These are phyloP conservation scores for Eupelmus urozonus DNA, from an alignment of 2,888 invertebrate genomes.

Conservation along the genomic window DNA sequence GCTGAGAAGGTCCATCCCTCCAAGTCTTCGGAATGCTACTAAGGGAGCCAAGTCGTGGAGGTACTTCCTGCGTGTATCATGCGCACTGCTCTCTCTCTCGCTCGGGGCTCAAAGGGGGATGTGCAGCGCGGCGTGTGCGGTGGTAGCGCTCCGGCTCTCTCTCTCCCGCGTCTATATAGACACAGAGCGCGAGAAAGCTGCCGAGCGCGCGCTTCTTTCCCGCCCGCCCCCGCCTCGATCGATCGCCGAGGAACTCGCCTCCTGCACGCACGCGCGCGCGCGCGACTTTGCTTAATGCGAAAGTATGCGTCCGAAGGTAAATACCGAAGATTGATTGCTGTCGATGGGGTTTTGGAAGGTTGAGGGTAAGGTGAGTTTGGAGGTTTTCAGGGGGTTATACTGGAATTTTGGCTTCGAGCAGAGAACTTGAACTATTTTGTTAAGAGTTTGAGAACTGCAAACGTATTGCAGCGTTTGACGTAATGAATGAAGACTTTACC, in stretches of 20 bases:
- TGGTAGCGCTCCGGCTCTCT: no score
- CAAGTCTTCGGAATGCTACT: slow-evolving; percentile 58
- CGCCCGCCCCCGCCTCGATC: slow-evolving; percentile 48
- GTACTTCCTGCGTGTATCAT: slow-evolving; percentile 56
- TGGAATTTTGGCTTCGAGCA: no score
- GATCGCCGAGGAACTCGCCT: slow-evolving; percentile 38
- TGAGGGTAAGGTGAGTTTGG: no score
- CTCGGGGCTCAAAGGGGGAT: slow-evolving; percentile 54
- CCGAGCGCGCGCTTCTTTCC: slow-evolving; percentile 41
- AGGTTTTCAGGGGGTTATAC: no score
- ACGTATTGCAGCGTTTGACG: no score
- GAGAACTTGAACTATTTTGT: no score
- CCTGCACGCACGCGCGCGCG: background rate
- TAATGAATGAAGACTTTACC: no score
- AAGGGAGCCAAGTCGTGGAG: slow-evolving; percentile 48
- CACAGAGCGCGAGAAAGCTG: background rate
- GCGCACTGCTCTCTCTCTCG: slow-evolving; percentile 52
- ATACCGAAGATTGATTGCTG: no score
- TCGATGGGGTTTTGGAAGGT: no score
- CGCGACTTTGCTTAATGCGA: no score
- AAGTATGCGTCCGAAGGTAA: no score
- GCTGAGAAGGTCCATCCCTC: slow-evolving; percentile 56
- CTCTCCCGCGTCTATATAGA: slow-evolving; percentile 32
- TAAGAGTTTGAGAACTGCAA: no score
- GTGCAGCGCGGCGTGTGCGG: slow-evolving; percentile 38